Evolutionary conservation across 2,113 vertebrate species (phyloP).

Genomic region (Halichoeres trimaculatus): DNA sequence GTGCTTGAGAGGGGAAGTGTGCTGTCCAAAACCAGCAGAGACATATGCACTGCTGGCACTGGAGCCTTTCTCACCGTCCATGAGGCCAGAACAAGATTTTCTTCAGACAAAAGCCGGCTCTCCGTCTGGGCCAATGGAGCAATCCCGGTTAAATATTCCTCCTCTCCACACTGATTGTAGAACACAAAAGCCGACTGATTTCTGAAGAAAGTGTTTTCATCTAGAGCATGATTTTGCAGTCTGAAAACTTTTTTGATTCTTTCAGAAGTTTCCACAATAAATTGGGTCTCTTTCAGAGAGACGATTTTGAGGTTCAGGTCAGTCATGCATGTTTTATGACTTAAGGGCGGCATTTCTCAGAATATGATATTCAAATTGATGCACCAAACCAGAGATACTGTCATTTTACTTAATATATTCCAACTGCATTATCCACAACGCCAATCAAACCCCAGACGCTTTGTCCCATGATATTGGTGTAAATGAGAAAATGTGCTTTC

Average conservation of each 20-base stretch:
- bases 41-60: slow-evolving; percentile 18
- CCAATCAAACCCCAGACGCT: background rate
- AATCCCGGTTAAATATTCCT: background rate
- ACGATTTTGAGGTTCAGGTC: background rate
- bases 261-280: background rate
- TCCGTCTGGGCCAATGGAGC: background rate
- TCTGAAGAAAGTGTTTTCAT: background rate
- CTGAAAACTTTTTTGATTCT: background rate
- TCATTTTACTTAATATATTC: background rate
- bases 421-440: background rate
- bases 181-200: background rate
- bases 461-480: background rate
- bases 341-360: background rate
- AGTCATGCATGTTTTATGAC: background rate
- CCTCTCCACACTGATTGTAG: background rate
- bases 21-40: slow-evolving; percentile 17
- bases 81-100: background rate
- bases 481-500: too few relatives aligned
- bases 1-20: slow-evolving; percentile 3
- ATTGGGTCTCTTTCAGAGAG: background rate
- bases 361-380: background rate
- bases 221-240: background rate
- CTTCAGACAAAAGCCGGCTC: background rate
- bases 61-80: slow-evolving; percentile 11
- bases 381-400: background rate